Evolutionary conservation across 2,888 invertebrate genomes (phyloP).

Genomic region (Dasysyrphus albostriatus): DNA sequence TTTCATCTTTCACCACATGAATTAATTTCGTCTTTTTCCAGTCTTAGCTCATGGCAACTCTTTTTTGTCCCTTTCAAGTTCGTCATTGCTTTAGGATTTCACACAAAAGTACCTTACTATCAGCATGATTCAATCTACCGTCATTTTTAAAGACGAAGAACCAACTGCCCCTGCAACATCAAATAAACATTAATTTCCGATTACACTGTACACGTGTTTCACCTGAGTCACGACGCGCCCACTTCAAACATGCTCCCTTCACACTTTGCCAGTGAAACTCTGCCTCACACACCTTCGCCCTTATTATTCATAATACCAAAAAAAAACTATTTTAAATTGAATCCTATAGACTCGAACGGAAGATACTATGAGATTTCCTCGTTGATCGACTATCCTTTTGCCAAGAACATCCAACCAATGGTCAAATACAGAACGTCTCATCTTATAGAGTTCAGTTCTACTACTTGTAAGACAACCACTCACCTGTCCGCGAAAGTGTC

Average conservation of each 20-base stretch:
- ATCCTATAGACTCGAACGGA: constrained; percentile 38
- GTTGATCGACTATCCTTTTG: constrained; percentile 33
- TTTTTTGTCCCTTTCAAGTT: constrained; percentile 1
- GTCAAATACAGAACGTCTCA: constrained; percentile 16
- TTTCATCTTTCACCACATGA: too few species aligned
- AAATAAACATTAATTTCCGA: constrained; percentile 74
- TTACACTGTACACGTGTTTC: constrained; percentile 70
- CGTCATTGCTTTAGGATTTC: constrained; percentile 12
- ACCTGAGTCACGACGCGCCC: constrained; percentile 68
- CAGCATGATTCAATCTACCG: constrained; percentile 51
- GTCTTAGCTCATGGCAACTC: constrained; percentile 37
- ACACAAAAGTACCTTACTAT: constrained; percentile 30
- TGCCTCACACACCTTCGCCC: constrained; percentile 6
- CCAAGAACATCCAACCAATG: constrained; percentile 29
- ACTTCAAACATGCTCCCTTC: constrained; percentile 17
- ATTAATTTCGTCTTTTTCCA: too few species aligned
- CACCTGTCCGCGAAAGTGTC: constrained; percentile 64
- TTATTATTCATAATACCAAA: constrained; percentile 45
- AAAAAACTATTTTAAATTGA: constrained; percentile 61
- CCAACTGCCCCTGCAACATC: constrained; percentile 66
- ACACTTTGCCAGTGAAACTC: background rate
- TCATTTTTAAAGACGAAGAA: constrained; percentile 16
- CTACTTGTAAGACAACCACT: constrained; percentile 44
- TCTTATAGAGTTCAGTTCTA: background rate
- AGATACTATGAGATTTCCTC: constrained; percentile 46